A percentile compares a stretch with the other conserved stretches of the same genome.
Evolutionary conservation across 2,888 invertebrate genomes (phyloP).

Genomic region (Phaedon cochleariae): DNA sequence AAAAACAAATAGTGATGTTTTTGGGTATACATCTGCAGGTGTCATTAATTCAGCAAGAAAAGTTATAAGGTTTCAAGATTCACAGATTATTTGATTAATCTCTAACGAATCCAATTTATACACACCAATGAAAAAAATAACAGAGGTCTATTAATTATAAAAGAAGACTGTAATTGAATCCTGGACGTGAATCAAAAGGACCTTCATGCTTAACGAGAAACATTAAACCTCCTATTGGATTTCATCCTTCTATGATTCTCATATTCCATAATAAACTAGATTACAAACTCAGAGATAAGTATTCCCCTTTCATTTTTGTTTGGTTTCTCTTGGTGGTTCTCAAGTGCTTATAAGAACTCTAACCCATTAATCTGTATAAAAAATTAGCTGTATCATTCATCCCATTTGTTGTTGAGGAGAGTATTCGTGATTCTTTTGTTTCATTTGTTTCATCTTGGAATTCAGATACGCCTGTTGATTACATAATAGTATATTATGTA

Average conservation of each 20-base stretch:
- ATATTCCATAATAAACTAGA: conserved; percentile 15
- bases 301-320: background rate
- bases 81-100: background rate
- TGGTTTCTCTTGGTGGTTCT: background rate
- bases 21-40: too few species aligned
- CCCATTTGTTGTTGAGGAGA: too few species aligned
- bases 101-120: conserved; percentile 9
- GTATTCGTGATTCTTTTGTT: too few species aligned
- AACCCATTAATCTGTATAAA: background rate
- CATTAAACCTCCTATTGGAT: conserved; percentile 10
- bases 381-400: too few species aligned
- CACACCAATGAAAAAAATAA: background rate
- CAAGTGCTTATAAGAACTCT: background rate
- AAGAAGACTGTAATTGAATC: conserved; percentile 16
- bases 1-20: too few species aligned
- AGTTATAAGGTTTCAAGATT: background rate
- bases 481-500: too few species aligned
- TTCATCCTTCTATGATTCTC: conserved; percentile 2
- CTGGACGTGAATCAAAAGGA: conserved; percentile 9
- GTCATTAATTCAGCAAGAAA: too few species aligned
- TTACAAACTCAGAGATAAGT: background rate
- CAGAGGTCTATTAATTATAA: conserved; percentile 8
- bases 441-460: too few species aligned
- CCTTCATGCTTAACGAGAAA: conserved; percentile 16
- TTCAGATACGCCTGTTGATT: too few species aligned